Evolutionary conservation across 1,140 invertebrate genomes (phyloP).

Genomic region (Cardiocondyla obscurior): DNA sequence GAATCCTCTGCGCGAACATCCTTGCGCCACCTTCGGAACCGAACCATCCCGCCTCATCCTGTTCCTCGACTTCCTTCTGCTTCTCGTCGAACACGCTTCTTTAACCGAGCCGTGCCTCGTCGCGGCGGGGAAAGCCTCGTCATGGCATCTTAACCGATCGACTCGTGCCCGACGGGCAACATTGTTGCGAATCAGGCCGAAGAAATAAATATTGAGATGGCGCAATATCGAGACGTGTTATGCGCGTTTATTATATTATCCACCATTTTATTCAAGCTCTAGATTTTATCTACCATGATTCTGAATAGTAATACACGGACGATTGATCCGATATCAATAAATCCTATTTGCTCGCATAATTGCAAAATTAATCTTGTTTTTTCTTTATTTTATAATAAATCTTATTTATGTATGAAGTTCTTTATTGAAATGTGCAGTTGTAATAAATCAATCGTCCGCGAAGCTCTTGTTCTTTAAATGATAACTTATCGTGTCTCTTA

Average conservation of each 20-base stretch:
- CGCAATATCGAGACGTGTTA: conserved; percentile 19
- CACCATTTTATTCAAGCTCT: not conserved
- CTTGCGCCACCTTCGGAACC: conserved; percentile 53
- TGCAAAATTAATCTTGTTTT: not conserved
- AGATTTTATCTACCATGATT: not conserved
- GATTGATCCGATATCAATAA: not conserved
- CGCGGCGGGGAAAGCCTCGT: conserved; percentile 57
- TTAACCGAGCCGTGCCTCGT: conserved; percentile 49
- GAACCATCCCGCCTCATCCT: conserved; percentile 39
- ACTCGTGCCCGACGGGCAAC: conserved; percentile 44
- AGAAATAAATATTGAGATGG: conserved; percentile 51
- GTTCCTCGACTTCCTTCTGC: conserved; percentile 43
- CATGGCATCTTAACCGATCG: conserved; percentile 60
- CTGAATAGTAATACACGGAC: not conserved
- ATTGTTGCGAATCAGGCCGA: conserved; percentile 49
- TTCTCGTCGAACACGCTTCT: conserved; percentile 34
- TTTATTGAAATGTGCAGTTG: not conserved
- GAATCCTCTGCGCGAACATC: conserved; percentile 45
- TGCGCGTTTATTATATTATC: conserved; percentile 15
- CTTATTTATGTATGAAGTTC: not conserved
- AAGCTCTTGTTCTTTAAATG: not conserved
- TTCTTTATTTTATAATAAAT: not conserved
- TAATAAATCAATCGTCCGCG: not conserved
- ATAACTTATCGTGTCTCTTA: not conserved
- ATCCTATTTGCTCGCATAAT: not conserved